Base-by-base conservation (phyloP, 2,888 invertebrate genomes). In the Autographa gamma region DNA sequence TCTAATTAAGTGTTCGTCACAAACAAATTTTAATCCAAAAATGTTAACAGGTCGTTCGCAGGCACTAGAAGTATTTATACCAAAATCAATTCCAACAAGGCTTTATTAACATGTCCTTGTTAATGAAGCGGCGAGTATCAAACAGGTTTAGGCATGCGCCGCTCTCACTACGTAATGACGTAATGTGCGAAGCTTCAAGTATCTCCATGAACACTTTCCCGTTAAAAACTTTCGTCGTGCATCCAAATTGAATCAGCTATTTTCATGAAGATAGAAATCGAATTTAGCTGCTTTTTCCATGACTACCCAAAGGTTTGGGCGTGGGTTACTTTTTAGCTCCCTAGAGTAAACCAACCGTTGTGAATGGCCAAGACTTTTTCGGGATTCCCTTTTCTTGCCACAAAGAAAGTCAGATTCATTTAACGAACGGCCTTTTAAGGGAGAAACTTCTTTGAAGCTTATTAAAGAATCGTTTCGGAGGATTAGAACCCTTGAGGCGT, bases 371-470 rank as follows among this genome's bases (percentile, higher is more conserved):
- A 86, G 91, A 91, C 87, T 90, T 92, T 81, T 92, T 92, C 78
- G 86, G 88, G 89, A 86, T 86, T 90, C 88, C 89, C 89, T 91
- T 93, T 92, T 89, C 89, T 90, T 89, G 84, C 90, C 88, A 90
- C 91, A 92, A 92, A 92, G 91, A 90, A 92, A 92, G 89, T 89
- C 88, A 90, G 90, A 92, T 91, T 92, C 90, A 90, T 92, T 92
- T 91, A 93, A 91, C 89, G 90, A 91, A 90, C 89, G 88, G 85
- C 87, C 88, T 89, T 92, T 92, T 92, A 88, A 88, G 85, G 84
- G 86, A 85, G 84, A 91, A 92, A 92, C 85, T 92, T 92, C 90
- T 92, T 91, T 91, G 90, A 89, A 90, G 91, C 91, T 92, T 92
- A 92, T 93, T 92, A 92, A 90, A 90, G 89, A 90, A 89, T 89